Evolutionary conservation across 2,797 vertebrate genomes (phyloP).

Genomic region (Siniperca obscura): DNA sequence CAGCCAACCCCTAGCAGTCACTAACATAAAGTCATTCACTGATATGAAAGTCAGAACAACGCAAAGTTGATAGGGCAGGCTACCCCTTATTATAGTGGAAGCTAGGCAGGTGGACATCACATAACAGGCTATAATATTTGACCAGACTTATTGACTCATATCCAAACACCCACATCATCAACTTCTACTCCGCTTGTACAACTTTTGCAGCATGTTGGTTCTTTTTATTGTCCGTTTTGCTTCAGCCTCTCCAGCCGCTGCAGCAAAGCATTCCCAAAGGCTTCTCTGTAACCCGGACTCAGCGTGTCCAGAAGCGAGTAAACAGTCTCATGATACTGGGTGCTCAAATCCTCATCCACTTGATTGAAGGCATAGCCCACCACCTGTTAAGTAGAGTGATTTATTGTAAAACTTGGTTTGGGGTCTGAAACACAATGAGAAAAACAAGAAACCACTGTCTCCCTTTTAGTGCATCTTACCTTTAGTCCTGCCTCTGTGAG

Average conservation of each 20-base stretch:
- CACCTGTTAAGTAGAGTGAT: conserved; percentile 83
- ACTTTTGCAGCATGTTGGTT: conserved; percentile 36
- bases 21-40: conserved; percentile 55
- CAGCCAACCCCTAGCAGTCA: conserved; percentile 38
- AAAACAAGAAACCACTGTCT: neutral
- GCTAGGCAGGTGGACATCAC: conserved; percentile 48
- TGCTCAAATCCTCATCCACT: conserved; percentile 89
- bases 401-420: neutral
- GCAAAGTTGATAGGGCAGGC: conserved; percentile 39
- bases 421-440: neutral
- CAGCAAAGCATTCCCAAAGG: conserved; percentile 96
- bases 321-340: conserved; percentile 95
- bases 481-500: conserved; percentile 95
- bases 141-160: conserved; percentile 48
- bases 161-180: conserved; percentile 44
- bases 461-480: conserved; percentile 79
- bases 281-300: conserved; percentile 97
- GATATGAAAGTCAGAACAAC: conserved; percentile 56
- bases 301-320: conserved; percentile 96
- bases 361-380: conserved; percentile 94
- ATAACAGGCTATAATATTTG: conserved; percentile 49
- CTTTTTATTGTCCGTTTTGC: conserved; percentile 87
- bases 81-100: conserved; percentile 40
- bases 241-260: conserved; percentile 94
- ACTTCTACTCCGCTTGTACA: conserved; percentile 30